Evolutionary conservation across 2,113 vertebrate species (phyloP), one percentile per base, ranked within the genome.

Genomic region (Nyctereutes procyonoides): DNA sequence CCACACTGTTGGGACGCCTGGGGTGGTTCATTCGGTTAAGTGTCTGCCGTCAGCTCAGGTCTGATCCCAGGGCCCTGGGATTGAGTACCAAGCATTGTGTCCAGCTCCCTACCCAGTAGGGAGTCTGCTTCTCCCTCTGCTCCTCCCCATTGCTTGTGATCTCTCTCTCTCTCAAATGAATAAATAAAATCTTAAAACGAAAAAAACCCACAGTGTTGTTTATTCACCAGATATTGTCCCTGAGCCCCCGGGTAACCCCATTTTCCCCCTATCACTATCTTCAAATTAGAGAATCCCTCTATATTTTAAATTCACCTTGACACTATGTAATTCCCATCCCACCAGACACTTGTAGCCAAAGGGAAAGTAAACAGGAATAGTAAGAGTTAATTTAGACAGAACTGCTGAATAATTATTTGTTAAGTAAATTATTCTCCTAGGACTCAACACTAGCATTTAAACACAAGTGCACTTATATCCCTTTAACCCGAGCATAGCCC

Each of bases 391-490:
- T 80, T 81, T 28, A 67, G 26, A 76, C n/a, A 81, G 77, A 81
- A 88, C n/a, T 91, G 51, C n/a, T 91, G 51, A 62, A 28, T 76
- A 79, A 83, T 63, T 55, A 84, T 80, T 82, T 88, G 67, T 74
- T 95, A 80, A 83, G 88, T 85, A 67, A 86, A 71, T 85, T 89
- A 8, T 19, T 73, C 92, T 97, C 48, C 24, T 80, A 53, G 60
- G 28, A 87, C 83, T 38, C 30, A 48, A 38, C 32, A 60, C 28
- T 82, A 48, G 48, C 15, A 67, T 82, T 95, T 84, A 67, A 93
- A 88, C 32, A 43, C 43, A 88, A 60, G 22, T 24, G 14, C 38
- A 19, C 17, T 67, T 82, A 32, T 82, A 32, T 60, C 11, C 38
- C 56, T 6, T n/a, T n/a, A n/a, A 71, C 53, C 26, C 2, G 2